Evolutionary conservation across 2,113 vertebrate species (phyloP), one percentile per base, ranked within the genome.

Genomic region (Chinchilla lanigera): DNA sequence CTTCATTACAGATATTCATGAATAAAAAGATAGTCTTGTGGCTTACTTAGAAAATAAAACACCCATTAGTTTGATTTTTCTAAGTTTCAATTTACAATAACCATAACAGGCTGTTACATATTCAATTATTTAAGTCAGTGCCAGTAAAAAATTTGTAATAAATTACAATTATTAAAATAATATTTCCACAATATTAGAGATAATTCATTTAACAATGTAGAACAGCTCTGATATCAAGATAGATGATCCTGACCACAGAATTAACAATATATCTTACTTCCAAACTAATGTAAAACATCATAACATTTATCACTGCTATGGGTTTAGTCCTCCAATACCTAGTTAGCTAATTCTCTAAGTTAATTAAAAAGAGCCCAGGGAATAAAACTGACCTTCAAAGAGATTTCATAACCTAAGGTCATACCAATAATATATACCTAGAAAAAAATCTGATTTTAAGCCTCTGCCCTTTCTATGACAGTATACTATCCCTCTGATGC

Each of bases 21-120:
- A 96, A 10, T 54, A 58, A 88, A 93, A 86, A 65, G 24, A 93
- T 26, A 85, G 4, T 77, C 81, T 77, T 73, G 81, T 60, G 47
- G 17, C 56, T 95, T 50, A 91, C 24, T 94, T 63, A 96, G 67
- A 93, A 95, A 91, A 89, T 28, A 93, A 94, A 85, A 75, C 44
- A 87, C 88, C 19, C 50, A 73, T 65, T 78, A 91, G 20, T 88
- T 86, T 12, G 14, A 61, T 41, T n/a, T 58, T 78, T 90, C 0
- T 85, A 93, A 92, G 24, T 84, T 88, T 94, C 22, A n/a, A 38
- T 54, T 86, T 90, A 73, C 19, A 80, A 80, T 16, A 80, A 71
- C 84, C 60, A 81, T 78, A 83, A 56, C 12, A 78, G 65, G 13
- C 0, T 81, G 3, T 24, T 58, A 65, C 20, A 3, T 61, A 78